A percentile compares a stretch with the other conserved stretches of the same genome.
These are phyloP conservation scores for Zaprionus gabonicus DNA, from an alignment of 1,140 invertebrate genomes.

Conservation along the genomic window DNA sequence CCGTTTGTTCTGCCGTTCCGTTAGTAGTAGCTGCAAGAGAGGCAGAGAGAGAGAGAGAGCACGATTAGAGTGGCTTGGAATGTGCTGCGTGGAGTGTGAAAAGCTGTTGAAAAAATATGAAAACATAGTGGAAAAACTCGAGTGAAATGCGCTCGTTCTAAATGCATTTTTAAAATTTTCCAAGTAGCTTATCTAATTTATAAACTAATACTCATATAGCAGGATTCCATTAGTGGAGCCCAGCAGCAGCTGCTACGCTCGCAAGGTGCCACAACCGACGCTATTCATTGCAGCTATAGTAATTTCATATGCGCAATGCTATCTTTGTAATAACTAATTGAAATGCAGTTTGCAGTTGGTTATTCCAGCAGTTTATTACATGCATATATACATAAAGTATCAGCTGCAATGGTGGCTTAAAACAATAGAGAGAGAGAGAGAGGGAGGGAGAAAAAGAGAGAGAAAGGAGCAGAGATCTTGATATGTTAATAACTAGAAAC, in stretches of 20 bases:
- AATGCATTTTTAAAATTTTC: slow-evolving; percentile 48
- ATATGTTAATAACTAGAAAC: not conserved
- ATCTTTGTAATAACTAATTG: slow-evolving; percentile 37
- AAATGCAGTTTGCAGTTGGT: slow-evolving; percentile 32
- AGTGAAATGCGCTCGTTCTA: slow-evolving; percentile 36
- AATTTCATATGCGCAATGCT: slow-evolving; percentile 27
- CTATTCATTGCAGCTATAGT: slow-evolving; percentile 37
- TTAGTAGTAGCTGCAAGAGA: slow-evolving; percentile 23
- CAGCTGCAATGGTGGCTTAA: not conserved
- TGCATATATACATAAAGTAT: not conserved
- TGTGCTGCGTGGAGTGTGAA: slow-evolving; percentile 39
- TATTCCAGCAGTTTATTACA: slow-evolving; percentile 10
- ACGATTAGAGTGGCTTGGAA: slow-evolving; percentile 33
- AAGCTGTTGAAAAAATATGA: slow-evolving; percentile 41
- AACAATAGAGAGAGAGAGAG: not conserved
- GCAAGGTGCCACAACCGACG: slow-evolving; percentile 23
- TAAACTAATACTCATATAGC: slow-evolving; percentile 34
- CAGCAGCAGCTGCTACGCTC: not conserved
- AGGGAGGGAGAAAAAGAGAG: not conserved
- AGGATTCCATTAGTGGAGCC: slow-evolving; percentile 39
- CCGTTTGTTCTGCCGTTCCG: slow-evolving; percentile 26
- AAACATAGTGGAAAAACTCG: slow-evolving; percentile 17
- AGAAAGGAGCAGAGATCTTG: not conserved
- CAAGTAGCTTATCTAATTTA: slow-evolving; percentile 40
- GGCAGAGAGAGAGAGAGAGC: slow-evolving; percentile 22